These are phyloP conservation scores for Hymenochirus boettgeri DNA, from an alignment of 2,113 vertebrate genomes.

Conservation along the genomic window DNA sequence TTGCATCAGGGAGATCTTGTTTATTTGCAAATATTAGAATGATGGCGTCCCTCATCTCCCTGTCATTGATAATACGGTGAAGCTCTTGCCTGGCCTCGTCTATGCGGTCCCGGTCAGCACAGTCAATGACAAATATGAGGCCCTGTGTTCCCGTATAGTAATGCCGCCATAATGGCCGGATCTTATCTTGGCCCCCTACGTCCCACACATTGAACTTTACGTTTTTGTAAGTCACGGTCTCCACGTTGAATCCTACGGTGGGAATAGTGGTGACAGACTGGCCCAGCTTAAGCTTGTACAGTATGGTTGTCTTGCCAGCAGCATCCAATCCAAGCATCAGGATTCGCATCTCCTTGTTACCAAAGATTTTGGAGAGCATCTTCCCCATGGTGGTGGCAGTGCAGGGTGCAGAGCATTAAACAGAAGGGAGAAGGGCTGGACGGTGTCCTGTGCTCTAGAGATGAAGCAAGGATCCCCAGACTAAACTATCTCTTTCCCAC, in stretches of 20 bases:
- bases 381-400: conserved; percentile 86
- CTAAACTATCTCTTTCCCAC: background rate
- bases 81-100: conserved; percentile 97
- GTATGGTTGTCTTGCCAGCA: conserved; percentile 96
- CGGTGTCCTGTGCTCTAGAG: background rate
- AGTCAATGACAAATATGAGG: conserved; percentile 98
- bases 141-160: conserved; percentile 98
- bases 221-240: conserved; percentile 98
- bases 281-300: conserved; percentile 98
- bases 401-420: conserved; percentile 63
- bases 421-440: background rate
- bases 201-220: conserved; percentile 99
- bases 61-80: conserved; percentile 97
- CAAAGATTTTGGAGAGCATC: conserved; percentile 97
- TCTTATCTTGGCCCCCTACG: conserved; percentile 97
- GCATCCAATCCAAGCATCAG: conserved; percentile 97
- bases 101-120: conserved; percentile 96
- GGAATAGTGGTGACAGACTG: conserved; percentile 98
- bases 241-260: conserved; percentile 97
- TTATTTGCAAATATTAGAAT: conserved; percentile 99
- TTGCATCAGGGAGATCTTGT: conserved; percentile 97
- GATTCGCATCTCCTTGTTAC: conserved; percentile 99
- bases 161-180: conserved; percentile 95
- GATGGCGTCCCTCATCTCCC: conserved; percentile 98
- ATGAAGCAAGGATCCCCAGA: background rate